Base-by-base conservation (phyloP, 2,888 invertebrate species). In the Oxytorus armatus region DNA sequence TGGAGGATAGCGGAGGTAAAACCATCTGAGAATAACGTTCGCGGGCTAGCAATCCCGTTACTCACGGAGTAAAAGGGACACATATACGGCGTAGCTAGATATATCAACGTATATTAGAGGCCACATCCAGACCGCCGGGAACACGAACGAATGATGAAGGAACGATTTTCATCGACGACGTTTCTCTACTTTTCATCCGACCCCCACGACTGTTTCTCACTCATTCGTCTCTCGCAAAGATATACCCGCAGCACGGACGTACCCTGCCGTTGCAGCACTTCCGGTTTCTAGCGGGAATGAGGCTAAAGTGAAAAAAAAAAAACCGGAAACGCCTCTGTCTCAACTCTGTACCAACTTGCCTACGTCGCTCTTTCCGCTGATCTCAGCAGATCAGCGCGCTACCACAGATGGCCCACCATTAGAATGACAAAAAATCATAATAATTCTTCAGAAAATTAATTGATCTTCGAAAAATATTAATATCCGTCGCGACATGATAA, bases 281-380 rank as follows among this genome's bases (percentile, higher is more conserved):
- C 63, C 65, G 57, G 61, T 42, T 51, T 39, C 47, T 42, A 36
- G 16, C 18, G 25, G 47, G 39, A 39, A 29, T 1, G 36, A 57
- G 47, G 14, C 10, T 7, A 18, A 70, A n/a, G n/a, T n/a, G n/a
- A n/a, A n/a, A n/a, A n/a, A n/a, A n/a, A 18, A n/a, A 59, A 33
- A 11, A 76, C 39, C n/a, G 59, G 23, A 51, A 61, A 68, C 61
- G 75, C 42, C 42, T 51, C 25, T 51, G 29, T 44, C 49, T 65
- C 33, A 21, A 66, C 36, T 51, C 42, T 16, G 51, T 21, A 81
- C 63, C 69, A 73, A 63, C 73, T 77, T 79, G 74, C 72, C 59
- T 59, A 36, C 23, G 44, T 57, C 10, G 33, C 47, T 8, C 16
- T 25, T 59, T 47, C 33, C 59, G 16, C 8, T 8, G n/a, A 8